phyloP scores from a whole-genome alignment of 2,797 vertebrate species.

The Sebastes umbrosus region DNA sequence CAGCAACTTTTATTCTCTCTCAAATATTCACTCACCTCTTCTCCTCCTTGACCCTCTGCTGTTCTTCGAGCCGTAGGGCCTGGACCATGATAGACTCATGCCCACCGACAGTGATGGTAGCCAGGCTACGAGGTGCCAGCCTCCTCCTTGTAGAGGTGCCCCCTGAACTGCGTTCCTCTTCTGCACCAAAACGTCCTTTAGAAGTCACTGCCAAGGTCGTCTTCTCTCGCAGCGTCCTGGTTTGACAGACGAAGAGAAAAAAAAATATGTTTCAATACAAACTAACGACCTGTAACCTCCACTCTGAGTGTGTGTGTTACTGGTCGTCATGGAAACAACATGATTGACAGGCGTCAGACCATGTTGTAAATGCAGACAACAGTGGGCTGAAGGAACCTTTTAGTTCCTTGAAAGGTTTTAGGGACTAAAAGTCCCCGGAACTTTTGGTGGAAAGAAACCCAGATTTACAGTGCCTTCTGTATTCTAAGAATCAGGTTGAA shows the following conservation, averaged over 20 bases:
- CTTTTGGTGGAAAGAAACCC: no score
- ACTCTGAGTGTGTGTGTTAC: no score
- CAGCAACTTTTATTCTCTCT: background rate
- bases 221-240: conserved; percentile 92
- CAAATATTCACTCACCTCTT: conserved; percentile 84
- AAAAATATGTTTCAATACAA: background rate
- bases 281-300: no score
- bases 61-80: conserved; percentile 92
- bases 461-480: no score
- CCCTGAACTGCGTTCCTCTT: conserved; percentile 87
- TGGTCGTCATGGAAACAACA: no score
- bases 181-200: conserved; percentile 88
- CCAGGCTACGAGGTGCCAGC: conserved; percentile 86
- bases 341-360: no score
- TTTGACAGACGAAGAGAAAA: conserved; percentile 36
- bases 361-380: no score
- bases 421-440: no score
- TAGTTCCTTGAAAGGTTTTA: no score
- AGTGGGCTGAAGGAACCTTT: no score
- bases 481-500: no score
- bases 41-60: conserved; percentile 93
- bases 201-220: conserved; percentile 92
- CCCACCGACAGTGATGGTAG: conserved; percentile 86
- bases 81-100: conserved; percentile 96
- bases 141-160: conserved; percentile 91